Base-by-base conservation (phyloP, 2,888 invertebrate species). In the Lepetodrilus schrolli region DNA sequence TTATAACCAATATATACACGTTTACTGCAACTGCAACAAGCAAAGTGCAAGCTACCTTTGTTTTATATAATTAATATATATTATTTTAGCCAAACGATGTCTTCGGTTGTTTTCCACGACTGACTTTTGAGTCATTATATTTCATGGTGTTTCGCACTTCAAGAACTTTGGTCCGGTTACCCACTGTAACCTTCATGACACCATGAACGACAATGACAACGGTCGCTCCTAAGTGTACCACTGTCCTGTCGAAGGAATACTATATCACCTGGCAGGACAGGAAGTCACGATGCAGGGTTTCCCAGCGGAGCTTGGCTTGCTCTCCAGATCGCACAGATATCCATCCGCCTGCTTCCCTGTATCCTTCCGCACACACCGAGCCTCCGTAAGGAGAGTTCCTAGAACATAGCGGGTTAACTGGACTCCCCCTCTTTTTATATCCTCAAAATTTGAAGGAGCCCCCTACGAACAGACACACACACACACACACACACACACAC, bases 221-320 rank as follows among this genome's bases (percentile, higher is more conserved):
- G n/a, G n/a, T n/a, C n/a, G 2, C n/a, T 2, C 1, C 1, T 1
- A 2, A 38, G 10, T 38, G 38, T 38, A n/a, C 1, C 38, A 38
- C 38, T 38, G 10, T 8, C n/a, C 1, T 13, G 8, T 8, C n/a
- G 2, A n/a, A 38, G 38, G n/a, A 38, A 13, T 38, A n/a, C 10
- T 2, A 38, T 38, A 50, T 70, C 51, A 70, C 70, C 30, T 20
- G n/a, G 70, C 50, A 8, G 70, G 51, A 20, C 70, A 70, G 5
- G 51, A 20, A n/a, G 50, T 34, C 30, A 10, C 1, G 51, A 17
- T 21, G 38, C 70, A 70, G 10, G 51, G 37, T 37, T 37, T 37
- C 8, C 50, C 50, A n/a, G 13, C n/a, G 7, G 50, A 30, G 23
- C 10, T 20, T 8, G 70, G 70, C 37, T 70, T 70, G 43, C 51